These are phyloP conservation scores for Clupea harengus DNA, from an alignment of 2,113 vertebrate genomes.

Conservation along the genomic window DNA sequence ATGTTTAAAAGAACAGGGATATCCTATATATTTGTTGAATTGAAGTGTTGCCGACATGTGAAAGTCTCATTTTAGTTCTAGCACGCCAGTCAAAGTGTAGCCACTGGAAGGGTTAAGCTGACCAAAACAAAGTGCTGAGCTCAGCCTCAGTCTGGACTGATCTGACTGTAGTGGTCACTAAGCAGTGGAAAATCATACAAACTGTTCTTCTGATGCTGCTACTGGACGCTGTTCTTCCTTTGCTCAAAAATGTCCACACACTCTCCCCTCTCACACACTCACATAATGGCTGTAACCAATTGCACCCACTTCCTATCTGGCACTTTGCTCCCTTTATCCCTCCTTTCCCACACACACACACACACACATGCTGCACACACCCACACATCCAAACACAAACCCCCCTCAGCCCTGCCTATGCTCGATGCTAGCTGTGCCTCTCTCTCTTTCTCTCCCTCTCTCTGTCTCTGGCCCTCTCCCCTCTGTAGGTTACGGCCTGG, in stretches of 20 bases:
- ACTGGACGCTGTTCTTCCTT: not conserved
- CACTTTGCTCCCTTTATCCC: not conserved
- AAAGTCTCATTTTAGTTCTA: not conserved
- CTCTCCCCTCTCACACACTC: not conserved
- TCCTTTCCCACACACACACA: slow-evolving; percentile 45
- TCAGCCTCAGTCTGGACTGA: not conserved
- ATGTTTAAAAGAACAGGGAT: not conserved
- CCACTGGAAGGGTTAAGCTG: not conserved
- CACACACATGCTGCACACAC: slow-evolving; percentile 48
- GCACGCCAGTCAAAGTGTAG: not conserved
- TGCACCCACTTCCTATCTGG: too few relatives aligned
- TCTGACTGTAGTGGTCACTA: not conserved
- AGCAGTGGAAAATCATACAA: slow-evolving; percentile 12
- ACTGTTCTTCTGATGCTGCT: not conserved
- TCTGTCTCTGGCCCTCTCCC: slow-evolving; percentile 57
- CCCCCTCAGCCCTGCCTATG: slow-evolving; percentile 53
- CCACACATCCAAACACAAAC: not conserved
- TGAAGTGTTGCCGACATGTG: not conserved
- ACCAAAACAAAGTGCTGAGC: not conserved
- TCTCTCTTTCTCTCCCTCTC: slow-evolving; percentile 50
- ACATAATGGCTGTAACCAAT: not conserved
- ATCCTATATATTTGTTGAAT: not conserved
- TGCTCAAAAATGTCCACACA: not conserved
- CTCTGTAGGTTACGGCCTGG: slow-evolving; percentile 89
- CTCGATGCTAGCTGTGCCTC: slow-evolving; percentile 66